Base-by-base conservation (phyloP, 2,797 vertebrate genomes). In the Heterohyrax brucei region DNA sequence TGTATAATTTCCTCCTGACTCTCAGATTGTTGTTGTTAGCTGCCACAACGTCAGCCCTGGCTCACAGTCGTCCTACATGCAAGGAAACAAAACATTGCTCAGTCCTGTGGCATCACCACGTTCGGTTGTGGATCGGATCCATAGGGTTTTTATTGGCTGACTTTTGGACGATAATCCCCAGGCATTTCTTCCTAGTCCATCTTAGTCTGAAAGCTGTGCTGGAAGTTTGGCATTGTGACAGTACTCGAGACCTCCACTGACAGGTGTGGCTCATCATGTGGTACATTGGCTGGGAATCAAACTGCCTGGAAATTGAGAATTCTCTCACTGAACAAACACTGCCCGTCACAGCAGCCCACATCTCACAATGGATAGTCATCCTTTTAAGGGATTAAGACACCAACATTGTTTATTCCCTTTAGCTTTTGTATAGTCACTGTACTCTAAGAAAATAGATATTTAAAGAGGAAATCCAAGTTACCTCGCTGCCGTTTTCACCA, bases 311-410 rank as follows among this genome's bases (percentile, higher is more conserved):
- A 56, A 13, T 10, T 13, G 53, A 56, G 53, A 56, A 56, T 56
- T 56, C 53, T 10, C 28, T 33, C 3, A 21, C 70, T 44, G 62
- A 64, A 30, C 70, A 2, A 73, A 6, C 18, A 39, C 18, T 73
- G n/a, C 18, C 21, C 19, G 8, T 24, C 10, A 26, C 18, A 39
- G 1, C 22, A 85, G 77, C 73, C 72, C 82, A 8, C 56, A 16
- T 62, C 46, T 87, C 80, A 92, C 39, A 73, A 46, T 30, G 82
- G 77, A 91, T 89, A 72, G 78, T 14, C 68, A 26, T 72, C 13
- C 68, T 82, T 97, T 2, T 0, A 46, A 61, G 19, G 7, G 70
- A 33, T 97, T 93, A 93, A 88, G 83, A 70, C 21, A 30, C 16
- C 14, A 59, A 48, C 6, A 50, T 5, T 26, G 14, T 48, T 59